phyloP scores from a whole-genome alignment of 2,888 invertebrate species.

The Timandra comae region DNA sequence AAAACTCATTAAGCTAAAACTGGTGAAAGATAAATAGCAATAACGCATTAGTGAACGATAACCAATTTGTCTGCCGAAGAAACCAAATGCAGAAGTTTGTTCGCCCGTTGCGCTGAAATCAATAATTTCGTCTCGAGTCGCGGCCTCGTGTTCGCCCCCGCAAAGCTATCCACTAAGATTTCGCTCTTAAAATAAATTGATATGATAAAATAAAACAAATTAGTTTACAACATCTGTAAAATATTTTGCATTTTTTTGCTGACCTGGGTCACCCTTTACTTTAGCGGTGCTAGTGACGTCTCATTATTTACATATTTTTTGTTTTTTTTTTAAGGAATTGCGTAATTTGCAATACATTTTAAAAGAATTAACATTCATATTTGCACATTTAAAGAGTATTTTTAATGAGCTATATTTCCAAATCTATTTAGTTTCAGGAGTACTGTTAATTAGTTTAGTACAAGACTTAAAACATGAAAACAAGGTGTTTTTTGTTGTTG shows the following conservation, averaged over 20 bases:
- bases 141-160: slow-evolving; percentile 23
- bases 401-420: no score
- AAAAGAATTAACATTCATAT: no score
- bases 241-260: slow-evolving; percentile 1
- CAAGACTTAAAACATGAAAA: no score
- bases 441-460: no score
- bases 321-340: no score
- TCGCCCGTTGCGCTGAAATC: slow-evolving; percentile 56
- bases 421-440: no score
- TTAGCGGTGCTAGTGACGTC: not conserved
- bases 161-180: not conserved
- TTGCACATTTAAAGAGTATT: no score
- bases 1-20: no score
- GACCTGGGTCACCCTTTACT: slow-evolving; percentile 18
- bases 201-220: not conserved
- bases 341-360: no score
- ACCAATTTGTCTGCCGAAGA: slow-evolving; percentile 48
- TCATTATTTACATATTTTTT: no score
- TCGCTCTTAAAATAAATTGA: not conserved
- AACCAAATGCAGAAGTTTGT: slow-evolving; percentile 57
- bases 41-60: slow-evolving; percentile 37
- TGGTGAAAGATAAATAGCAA: slow-evolving; percentile 11
- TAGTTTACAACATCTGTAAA: not conserved
- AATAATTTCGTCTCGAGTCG: slow-evolving; percentile 59
- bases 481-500: no score